Evolutionary conservation across 1,140 invertebrate species (phyloP).

Genomic region (Calycopis cecrops): DNA sequence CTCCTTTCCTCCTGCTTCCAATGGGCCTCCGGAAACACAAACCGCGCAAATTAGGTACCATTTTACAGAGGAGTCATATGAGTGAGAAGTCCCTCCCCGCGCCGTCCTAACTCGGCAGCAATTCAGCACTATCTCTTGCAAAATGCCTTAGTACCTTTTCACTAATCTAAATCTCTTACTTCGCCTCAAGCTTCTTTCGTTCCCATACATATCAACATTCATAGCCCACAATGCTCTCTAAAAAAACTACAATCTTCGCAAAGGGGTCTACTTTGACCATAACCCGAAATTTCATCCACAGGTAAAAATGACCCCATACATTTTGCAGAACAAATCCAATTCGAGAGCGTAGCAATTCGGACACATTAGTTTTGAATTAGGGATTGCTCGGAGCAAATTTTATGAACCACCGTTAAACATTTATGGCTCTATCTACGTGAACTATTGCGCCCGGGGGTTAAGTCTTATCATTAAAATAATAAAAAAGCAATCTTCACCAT

Average conservation of each 20-base stretch:
- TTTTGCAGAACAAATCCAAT: constrained; percentile 32
- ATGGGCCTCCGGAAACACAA: too few relatives aligned
- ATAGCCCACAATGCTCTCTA: neutral
- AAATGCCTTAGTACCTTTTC: too few relatives aligned
- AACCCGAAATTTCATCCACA: constrained; percentile 13
- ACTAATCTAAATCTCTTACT: too few relatives aligned
- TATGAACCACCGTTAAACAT: constrained; percentile 24
- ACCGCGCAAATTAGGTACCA: too few relatives aligned
- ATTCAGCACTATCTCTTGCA: too few relatives aligned
- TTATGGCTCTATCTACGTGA: constrained; percentile 29
- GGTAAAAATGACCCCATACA: constrained; percentile 18
- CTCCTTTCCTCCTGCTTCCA: too few relatives aligned
- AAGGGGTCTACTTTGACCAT: neutral
- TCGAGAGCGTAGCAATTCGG: constrained; percentile 14
- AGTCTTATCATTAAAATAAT: constrained; percentile 5
- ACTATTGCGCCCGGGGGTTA: constrained; percentile 13
- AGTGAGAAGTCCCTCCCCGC: too few relatives aligned
- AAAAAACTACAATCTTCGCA: constrained; percentile 5
- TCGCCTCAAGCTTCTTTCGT: too few relatives aligned
- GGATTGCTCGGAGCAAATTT: constrained; percentile 23
- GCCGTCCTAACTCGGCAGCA: too few relatives aligned
- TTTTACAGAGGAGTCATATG: too few relatives aligned
- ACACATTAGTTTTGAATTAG: constrained; percentile 31
- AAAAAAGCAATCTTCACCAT: neutral
- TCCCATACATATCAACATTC: neutral